Base-by-base conservation (phyloP, 2,113 vertebrate genomes). In the Epinephelus cyanopodus region DNA sequence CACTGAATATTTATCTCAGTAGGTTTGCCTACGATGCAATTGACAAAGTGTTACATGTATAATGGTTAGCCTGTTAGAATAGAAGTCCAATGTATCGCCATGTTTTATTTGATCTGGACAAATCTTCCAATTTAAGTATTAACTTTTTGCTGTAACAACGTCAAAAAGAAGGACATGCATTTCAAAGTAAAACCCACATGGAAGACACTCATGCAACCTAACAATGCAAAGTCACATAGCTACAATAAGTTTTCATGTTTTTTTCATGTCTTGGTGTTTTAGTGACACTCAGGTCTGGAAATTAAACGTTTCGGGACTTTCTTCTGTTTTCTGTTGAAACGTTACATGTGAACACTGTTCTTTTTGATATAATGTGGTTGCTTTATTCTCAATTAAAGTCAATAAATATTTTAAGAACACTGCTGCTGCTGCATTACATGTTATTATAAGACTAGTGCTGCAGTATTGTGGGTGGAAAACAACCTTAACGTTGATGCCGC, bases 231-330 rank as follows among this genome's bases (percentile, higher is more conserved):
- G 80, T 86, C 85, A 91, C 73, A 85, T 66, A 79, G 77, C 74
- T 83, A 81, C 83, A 87, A 69, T 81, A 89, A 89, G 80, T 91
- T 92, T 81, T 29, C 77, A 60, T 73, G 45, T 79, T 74, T 88
- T 77, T 89, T 93, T 61, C 84, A 89, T 56, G 69, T 94, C 83
- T 93, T 90, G 90, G 91, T 94, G 91, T 93, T 94, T 92, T 76
- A 87, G 91, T 90, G 91, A 94, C 93, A 94, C 95, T 96, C 95
- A 95, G 95, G 95, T 95, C 93, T 93, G 89, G 86, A 94, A 93
- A 91, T 87, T 23, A 92, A 91, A 91, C 53, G 37, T 89, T 86
- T 90, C 79, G 79, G 85, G 87, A 88, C 89, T 79, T 85, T 68
- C 45, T 72, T 86, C 9, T 90, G 65, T 93, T 91, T 69, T 89